A percentile compares a stretch with the other conserved stretches of the same genome.
phyloP scores from a whole-genome alignment of 2,888 invertebrate genomes.

The Cylloceria caligata region DNA sequence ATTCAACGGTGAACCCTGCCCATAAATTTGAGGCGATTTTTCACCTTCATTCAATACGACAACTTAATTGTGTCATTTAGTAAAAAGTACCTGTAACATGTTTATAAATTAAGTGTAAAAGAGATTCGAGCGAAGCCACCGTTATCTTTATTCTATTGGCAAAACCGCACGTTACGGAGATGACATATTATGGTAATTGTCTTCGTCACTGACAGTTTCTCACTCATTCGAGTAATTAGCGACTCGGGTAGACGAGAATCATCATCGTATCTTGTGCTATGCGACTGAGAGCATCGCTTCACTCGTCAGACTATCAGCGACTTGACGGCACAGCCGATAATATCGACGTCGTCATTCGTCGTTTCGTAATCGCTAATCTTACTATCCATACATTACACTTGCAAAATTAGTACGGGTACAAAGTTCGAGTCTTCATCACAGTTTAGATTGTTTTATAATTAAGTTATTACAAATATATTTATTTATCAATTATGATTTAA shows the following conservation, averaged over 20 bases:
- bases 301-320: conserved; percentile 50
- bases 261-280: conserved; percentile 25
- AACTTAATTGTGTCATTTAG: conserved; percentile 15
- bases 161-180: conserved; percentile 24
- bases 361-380: conserved; percentile 49
- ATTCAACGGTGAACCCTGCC: conserved; percentile 2
- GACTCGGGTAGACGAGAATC: conserved; percentile 35
- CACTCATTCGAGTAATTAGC: conserved; percentile 58
- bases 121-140: not conserved
- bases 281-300: not conserved
- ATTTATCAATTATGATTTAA: not conserved
- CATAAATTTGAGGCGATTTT: conserved; percentile 38
- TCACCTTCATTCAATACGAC: conserved; percentile 33
- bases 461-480: not conserved
- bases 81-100: conserved; percentile 4
- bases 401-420: conserved; percentile 2
- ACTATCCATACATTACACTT: conserved; percentile 16
- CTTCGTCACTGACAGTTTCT: conserved; percentile 21
- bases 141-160: conserved; percentile 58
- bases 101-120: not conserved
- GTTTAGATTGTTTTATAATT: not conserved
- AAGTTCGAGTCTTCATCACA: not conserved
- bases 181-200: conserved; percentile 34
- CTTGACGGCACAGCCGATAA: conserved; percentile 35
- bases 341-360: conserved; percentile 51